Percentiles rank a stretch among this genome's conserved stretches.
Evolutionary conservation across 2,888 invertebrate species (phyloP).

Genomic region (Cheilosia grossa): DNA sequence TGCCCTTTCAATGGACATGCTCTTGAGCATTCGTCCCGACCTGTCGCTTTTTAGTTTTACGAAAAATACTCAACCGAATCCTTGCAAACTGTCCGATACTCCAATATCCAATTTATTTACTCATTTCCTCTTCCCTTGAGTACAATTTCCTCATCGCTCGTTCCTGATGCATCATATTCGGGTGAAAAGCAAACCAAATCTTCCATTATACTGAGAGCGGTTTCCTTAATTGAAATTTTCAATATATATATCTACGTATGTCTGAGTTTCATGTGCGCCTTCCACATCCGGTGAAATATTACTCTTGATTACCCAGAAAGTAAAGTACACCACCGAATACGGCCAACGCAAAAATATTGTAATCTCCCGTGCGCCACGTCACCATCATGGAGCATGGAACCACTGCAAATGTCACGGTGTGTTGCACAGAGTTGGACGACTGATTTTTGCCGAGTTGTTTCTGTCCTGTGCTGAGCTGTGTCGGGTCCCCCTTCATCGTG

Average conservation of each 20-base stretch:
- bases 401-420: slow-evolving; percentile 68
- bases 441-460: slow-evolving; percentile 53
- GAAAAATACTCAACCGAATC: background rate
- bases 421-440: slow-evolving; percentile 63
- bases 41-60: background rate
- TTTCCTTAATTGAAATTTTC: slow-evolving; percentile 72
- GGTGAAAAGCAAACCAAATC: slow-evolving; percentile 5
- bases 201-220: slow-evolving; percentile 50
- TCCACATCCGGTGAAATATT: slow-evolving; percentile 74
- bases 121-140: slow-evolving; percentile 57
- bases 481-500: background rate
- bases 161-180: slow-evolving; percentile 4
- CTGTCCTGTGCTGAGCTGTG: slow-evolving; percentile 4
- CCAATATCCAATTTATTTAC: slow-evolving; percentile 53
- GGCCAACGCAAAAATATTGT: slow-evolving; percentile 41
- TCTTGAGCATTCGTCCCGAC: too few relatives aligned
- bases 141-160: slow-evolving; percentile 53
- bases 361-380: slow-evolving; percentile 56
- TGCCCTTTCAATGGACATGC: too few relatives aligned
- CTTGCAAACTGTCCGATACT: background rate
- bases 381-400: slow-evolving; percentile 12
- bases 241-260: slow-evolving; percentile 12
- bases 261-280: slow-evolving; percentile 25
- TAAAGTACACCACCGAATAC: slow-evolving; percentile 29
- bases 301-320: slow-evolving; percentile 59